Evolutionary conservation across 2,113 vertebrate species (phyloP).

Genomic region (Salvelinus alpinus): DNA sequence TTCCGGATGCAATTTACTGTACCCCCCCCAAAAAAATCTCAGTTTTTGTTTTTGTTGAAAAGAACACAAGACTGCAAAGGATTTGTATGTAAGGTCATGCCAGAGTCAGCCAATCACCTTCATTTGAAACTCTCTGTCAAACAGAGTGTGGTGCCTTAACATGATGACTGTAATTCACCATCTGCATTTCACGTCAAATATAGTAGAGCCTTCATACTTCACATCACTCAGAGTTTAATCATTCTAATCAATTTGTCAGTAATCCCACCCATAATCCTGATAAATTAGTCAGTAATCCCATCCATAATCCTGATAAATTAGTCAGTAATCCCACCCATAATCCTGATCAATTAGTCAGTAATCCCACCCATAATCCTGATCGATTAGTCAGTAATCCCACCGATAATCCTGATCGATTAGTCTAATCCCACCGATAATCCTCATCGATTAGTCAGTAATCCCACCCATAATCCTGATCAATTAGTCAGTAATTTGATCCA

Average conservation of each 20-base stretch:
- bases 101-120: slow-evolving; percentile 18
- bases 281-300: too few species aligned
- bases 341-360: too few species aligned
- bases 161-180: neutral
- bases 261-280: neutral
- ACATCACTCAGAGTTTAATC: slow-evolving; percentile 15
- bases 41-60: neutral
- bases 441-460: too few species aligned
- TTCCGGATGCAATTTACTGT: neutral
- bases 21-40: neutral
- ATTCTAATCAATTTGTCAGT: neutral
- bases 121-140: slow-evolving; percentile 60
- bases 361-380: too few species aligned
- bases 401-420: too few species aligned
- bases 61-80: neutral
- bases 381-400: too few species aligned
- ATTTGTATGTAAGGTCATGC: neutral
- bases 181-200: neutral
- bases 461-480: too few species aligned
- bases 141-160: slow-evolving; percentile 53
- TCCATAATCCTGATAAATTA: too few species aligned
- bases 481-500: neutral
- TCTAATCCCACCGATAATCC: too few species aligned
- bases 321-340: too few species aligned
- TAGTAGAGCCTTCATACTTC: neutral